Base-by-base conservation (phyloP, 2,888 invertebrate genomes). In the Acanthosoma haemorrhoidale region DNA sequence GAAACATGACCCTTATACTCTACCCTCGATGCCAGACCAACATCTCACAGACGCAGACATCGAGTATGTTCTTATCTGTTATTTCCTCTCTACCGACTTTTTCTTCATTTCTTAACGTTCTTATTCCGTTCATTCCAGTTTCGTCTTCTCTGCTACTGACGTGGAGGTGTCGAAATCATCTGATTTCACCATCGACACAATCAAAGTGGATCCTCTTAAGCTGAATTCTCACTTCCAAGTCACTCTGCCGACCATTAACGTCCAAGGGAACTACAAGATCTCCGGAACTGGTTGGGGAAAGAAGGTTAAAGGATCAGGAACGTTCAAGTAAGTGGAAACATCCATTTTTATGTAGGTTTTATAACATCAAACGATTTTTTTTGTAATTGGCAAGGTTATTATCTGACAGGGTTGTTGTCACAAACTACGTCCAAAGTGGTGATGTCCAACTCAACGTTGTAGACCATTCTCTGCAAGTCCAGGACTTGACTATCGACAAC, bases 211-310 rank as follows among this genome's bases (percentile, higher is more conserved):
- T 39, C 41, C 70, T n/a, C 64, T 64, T 25, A 58, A 61, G 6
- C 18, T 72, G n/a, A 67, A 51, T 38, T 67, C 72, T 41, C 68
- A 43, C 29, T 72, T 72, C 64, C 66, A 72, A 38, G 38, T 72
- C n/a, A 58, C 34, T 21, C 39, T 51, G 13, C 72, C 72, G 1
- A 1, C 34, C 8, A 59, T 58, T 15, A 70, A 70, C 36, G 21
- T 68, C 16, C 64, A 70, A 34, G 70, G 70, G 4, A 34, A 68
- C 13, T 72, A 60, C 59, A 34, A 29, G n/a, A 43, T 70, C 21
- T 38, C 32, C 16, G 72, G 72, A 9, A 57, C 34, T n/a, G 72
- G 58, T 15, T 68, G 67, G 15, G 31, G n/a, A 13, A 70, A 72
- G 41, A 32, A 34, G 15, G 64, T 72, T 57, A 38, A 59, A 13